Evolutionary conservation across 2,888 invertebrate genomes (phyloP), one percentile per base, ranked within the genome.

Genomic region (Clistopyga incitator): DNA sequence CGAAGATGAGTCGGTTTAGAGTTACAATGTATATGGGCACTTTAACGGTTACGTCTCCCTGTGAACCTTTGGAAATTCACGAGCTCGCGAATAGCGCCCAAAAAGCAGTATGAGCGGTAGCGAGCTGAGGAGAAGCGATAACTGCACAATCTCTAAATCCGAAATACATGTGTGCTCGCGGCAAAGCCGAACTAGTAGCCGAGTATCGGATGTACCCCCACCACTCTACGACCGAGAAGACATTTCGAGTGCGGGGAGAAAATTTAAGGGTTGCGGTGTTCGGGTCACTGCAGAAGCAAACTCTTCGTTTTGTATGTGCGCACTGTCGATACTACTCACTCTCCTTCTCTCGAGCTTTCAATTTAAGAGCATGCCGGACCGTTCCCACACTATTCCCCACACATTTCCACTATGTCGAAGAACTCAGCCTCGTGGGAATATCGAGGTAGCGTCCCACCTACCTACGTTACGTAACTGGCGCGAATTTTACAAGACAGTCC

Each of bases 321-420:
- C 56, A 45, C n/a, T 56, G 59, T 71, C n/a, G 56, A 76, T 79
- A 47, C 61, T 38, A 29, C 29, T 61, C 64, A 15, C 18, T 20
- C 64, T 64, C 67, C 25, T 23, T 45, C 45, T 6, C 65, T 11
- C 68, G 80, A 78, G 78, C 80, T 81, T 84, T 81, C 74, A 80
- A 84, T 84, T 80, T 78, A 74, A 84, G 83, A 80, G 72, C 80
- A 80, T 68, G 80, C 80, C 42, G 80, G 77, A 84, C 74, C 80
- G 70, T 84, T 84, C 83, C 79, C 83, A 80, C 80, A 80, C 42
- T 80, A 23, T 68, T 80, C 45, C 50, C 11, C 79, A 76, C 79
- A 76, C 71, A 79, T 75, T 71, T 71, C 59, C 67, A 64, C 78
- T 42, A 78, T 82, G 68, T 68, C 4, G 29, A 61, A 71, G 52